phyloP scores from a whole-genome alignment of 2,888 invertebrate species.

The Teleogryllus oceanicus region DNA sequence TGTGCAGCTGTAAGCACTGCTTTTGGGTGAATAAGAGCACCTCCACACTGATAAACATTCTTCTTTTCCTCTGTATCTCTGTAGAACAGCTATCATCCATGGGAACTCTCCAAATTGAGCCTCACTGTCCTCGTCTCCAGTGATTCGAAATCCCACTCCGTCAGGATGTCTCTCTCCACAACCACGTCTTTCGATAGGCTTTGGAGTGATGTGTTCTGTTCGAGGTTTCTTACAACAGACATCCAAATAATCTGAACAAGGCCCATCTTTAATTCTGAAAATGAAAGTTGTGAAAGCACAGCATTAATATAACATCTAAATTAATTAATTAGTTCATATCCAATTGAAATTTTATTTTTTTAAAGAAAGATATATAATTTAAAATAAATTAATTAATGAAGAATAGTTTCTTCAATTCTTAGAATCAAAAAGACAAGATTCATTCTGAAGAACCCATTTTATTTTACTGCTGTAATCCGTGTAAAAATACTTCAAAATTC shows the following conservation, averaged over 20 bases:
- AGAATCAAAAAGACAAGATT: too few species aligned
- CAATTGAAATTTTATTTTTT: too few species aligned
- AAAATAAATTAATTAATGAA: too few species aligned
- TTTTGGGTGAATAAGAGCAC: constrained; percentile 70
- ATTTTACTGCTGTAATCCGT: too few species aligned
- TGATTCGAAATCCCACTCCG: constrained; percentile 70
- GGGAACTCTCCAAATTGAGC: constrained; percentile 76
- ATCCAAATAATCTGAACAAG: constrained; percentile 69
- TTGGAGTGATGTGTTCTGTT: constrained; percentile 40
- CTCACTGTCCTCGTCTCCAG: constrained; percentile 62
- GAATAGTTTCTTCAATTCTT: too few species aligned
- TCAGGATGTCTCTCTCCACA: constrained; percentile 70
- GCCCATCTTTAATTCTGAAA: constrained; percentile 39
- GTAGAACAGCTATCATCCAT: constrained; percentile 75
- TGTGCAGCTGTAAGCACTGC: constrained; percentile 81
- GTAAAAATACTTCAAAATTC: too few species aligned
- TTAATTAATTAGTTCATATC: too few species aligned
- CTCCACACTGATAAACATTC: constrained; percentile 72
- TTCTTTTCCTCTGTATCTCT: constrained; percentile 52
- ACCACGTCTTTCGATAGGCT: constrained; percentile 45
- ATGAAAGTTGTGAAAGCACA: too few species aligned
- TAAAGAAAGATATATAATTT: too few species aligned
- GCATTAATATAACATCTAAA: too few species aligned
- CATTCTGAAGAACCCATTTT: too few species aligned
- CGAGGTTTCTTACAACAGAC: constrained; percentile 61